Evolutionary conservation across 1,140 invertebrate species (phyloP).

Genomic region (Apis dorsata): DNA sequence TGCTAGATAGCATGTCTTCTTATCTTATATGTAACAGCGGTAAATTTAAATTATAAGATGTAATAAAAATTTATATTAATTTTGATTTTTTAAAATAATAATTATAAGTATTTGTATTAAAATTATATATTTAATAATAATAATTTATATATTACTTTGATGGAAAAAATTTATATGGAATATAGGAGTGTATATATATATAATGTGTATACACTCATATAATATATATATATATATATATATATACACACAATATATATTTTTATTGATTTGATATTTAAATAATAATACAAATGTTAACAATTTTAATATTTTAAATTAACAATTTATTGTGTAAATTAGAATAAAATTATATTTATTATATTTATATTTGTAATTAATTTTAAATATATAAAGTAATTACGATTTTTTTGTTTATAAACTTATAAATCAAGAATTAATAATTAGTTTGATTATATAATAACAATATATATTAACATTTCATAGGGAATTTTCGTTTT

Average conservation of each 20-base stretch:
- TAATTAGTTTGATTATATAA: not conserved
- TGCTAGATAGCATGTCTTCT: not conserved
- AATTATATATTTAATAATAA: not conserved
- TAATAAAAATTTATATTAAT: not conserved
- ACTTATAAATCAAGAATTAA: not conserved
- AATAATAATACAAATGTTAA: too few relatives aligned
- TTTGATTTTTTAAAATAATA: not conserved
- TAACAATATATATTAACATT: not conserved
- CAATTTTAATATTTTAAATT: not conserved
- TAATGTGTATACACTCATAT: too few relatives aligned
- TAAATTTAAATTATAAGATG: constrained; percentile 7
- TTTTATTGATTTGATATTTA: too few relatives aligned
- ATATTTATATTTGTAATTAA: not conserved
- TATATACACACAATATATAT: not conserved
- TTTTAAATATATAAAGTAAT: not conserved
- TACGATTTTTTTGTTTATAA: not conserved
- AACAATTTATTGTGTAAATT: not conserved
- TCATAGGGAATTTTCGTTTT: constrained; percentile 35
- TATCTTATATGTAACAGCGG: not conserved
- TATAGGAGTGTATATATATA: not conserved
- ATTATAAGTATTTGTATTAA: not conserved
- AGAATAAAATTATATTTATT: not conserved
- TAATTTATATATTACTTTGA: not conserved
- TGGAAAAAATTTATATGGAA: not conserved
- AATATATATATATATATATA: not conserved